Conservation (phyloP, 2,888 invertebrate species). For the Galeruca laticollis region DNA sequence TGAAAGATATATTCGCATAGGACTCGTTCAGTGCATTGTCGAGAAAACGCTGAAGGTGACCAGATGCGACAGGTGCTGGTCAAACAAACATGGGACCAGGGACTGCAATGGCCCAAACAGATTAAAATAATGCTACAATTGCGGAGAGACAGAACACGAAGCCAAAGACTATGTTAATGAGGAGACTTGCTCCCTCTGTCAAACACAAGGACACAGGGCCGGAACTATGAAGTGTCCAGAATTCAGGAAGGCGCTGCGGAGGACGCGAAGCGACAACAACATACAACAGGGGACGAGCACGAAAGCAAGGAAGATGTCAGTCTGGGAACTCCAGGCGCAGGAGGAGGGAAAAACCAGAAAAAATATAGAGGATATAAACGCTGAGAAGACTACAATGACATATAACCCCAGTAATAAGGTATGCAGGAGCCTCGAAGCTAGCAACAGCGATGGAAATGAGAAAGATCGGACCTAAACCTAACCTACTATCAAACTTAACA, state of each 20-base stretch:
- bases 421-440: background rate
- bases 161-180: slow-evolving; percentile 26
- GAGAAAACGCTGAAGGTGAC: background rate
- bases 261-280: background rate
- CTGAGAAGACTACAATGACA: background rate
- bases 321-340: too few relatives aligned
- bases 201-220: slow-evolving; percentile 22
- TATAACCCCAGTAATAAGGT: background rate
- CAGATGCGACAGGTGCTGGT: slow-evolving; percentile 17
- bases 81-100: background rate
- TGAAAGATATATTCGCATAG: background rate
- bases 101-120: slow-evolving; percentile 12
- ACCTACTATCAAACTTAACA: too few relatives aligned
- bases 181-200: slow-evolving; percentile 13
- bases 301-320: too few relatives aligned
- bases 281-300: too few relatives aligned
- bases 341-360: background rate
- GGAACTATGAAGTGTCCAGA: slow-evolving; percentile 11
- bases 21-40: slow-evolving; percentile 4
- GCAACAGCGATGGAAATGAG: too few relatives aligned
- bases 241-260: slow-evolving; percentile 17
- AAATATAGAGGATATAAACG: background rate
- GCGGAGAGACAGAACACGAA: slow-evolving; percentile 17
- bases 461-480: too few relatives aligned
- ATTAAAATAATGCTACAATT: slow-evolving; percentile 13